Evolutionary conservation across 2,888 invertebrate genomes (phyloP), one percentile per base, ranked within the genome.

Genomic region (Cephonodes hylas): DNA sequence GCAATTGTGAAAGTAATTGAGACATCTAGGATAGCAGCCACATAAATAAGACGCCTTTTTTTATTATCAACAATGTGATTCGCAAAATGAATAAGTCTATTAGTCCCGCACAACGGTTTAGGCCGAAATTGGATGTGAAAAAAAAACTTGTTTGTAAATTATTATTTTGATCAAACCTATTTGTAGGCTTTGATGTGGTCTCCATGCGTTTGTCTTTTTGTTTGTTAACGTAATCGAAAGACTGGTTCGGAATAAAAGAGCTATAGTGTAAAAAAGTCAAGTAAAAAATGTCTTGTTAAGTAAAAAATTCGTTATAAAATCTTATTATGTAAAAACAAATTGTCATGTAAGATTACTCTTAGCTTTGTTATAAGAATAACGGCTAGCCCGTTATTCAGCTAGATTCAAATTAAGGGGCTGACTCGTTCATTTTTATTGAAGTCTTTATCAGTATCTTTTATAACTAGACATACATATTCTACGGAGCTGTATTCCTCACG

Each of bases 1-100:
- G 73, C 66, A 68, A 71, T 66, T 63, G 63, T 42, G 31, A 59
- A 63, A 58, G 23, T 48, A 42, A 61, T 58, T 58, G 61, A 61
- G 61, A 61, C 23, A 38, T 61, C 46, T 46, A 58, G 61, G 58
- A 44, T 46, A 61, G 59, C 59, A 31, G 63, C 44, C 15, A 42
- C 42, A 44, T n/a, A 31, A 57, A 20, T 48, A 58, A 18, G 23
- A n/a, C 5, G 38, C 38, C 13, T 38, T 18, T 63, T 56, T 25
- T 45, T 61, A 45, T 62, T 48, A 42, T 20, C 6, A 18, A 56
- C 67, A 63, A 65, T 66, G 31, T 42, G 20, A 60, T 10, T 66
- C 64, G 59, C 60, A 60, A 57, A 5, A 6, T 23, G 31, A 69
- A 73, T 64, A 69, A 67, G 58, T 61, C 13, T 53, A 46, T 34